Evolutionary conservation across 2,797 vertebrate genomes (phyloP), one percentile per base, ranked within the genome.

Genomic region (Rhodeus uyekii): DNA sequence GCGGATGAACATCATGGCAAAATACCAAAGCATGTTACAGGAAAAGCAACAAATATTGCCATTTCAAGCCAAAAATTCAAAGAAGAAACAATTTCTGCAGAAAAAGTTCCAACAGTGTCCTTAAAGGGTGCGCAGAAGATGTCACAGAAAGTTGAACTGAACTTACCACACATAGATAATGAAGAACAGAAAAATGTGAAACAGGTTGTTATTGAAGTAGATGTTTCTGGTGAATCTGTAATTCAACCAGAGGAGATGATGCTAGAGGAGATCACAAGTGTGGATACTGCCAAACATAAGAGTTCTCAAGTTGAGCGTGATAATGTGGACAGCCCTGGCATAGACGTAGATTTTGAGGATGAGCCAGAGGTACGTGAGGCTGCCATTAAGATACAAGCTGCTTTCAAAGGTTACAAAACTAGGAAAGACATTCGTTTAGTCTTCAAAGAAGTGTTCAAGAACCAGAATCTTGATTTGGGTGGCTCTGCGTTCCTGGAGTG

Each of bases 361-460:
- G 95, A 96, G 67, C 92, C 95, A 27, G 92, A 97, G 90, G 89
- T 96, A 83, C 92, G 92, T 80, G 94, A 96, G 38, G 96, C 97
- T 0, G 97, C 96, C 0, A 91, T 97, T 81, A 98, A 97, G 90
- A 98, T 99, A 86, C 98, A 99, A 89, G 96, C 97, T 0, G 97
- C 96, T 5, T 98, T 99, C 87, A 98, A 98, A 88, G 96, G 97
- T 67, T 98, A 96, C 87, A 97, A 96, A 92, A 91, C 95, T 18
- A 94, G 96, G 50, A 98, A 95, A 87, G 96, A 96, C 84, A 96
- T 98, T 90, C 95, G 94, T 13, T 97, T 96, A 0, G 76, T 92
- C 27, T 97, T 99, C 63, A 95, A 91, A 77, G 94, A 95, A 71
- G 95, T 95, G 0, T 98, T 98, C 84, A 96, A 95, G 86, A 96